phyloP scores from a whole-genome alignment of 2,113 vertebrate species.

The Acrocephalus kingi region DNA sequence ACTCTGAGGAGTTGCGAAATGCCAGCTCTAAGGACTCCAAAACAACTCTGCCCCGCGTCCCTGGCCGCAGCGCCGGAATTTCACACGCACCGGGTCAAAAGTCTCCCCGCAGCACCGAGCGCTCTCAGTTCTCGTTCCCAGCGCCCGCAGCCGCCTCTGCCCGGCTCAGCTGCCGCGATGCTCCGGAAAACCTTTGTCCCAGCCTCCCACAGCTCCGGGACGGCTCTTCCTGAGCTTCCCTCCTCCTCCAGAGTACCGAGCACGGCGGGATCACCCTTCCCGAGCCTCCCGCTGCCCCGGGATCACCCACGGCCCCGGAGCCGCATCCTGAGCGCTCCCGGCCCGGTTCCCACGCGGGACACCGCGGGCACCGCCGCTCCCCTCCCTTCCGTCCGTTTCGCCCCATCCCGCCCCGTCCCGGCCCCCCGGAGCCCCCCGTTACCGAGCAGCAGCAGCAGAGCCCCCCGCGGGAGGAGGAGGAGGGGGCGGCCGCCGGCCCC shows the following conservation, averaged over 20 bases:
- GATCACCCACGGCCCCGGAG: not conserved
- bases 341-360: not conserved
- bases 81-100: not conserved
- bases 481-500: not conserved
- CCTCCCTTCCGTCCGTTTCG: not conserved
- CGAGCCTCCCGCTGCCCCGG: not conserved
- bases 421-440: not conserved
- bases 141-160: fast-evolving
- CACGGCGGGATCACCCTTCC: not conserved
- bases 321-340: not conserved
- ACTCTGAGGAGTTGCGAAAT: fast-evolving
- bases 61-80: not conserved
- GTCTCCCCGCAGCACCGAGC: fast-evolving
- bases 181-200: not conserved
- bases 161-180: not conserved
- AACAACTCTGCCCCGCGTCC: not conserved
- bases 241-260: fast-evolving
- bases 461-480: not conserved
- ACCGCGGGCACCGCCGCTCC: not conserved
- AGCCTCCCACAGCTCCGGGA: not conserved
- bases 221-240: not conserved
- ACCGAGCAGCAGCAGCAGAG: constrained; percentile 2
- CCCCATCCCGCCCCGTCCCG: not conserved
- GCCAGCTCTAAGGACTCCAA: not conserved
- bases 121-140: not conserved